Evolutionary conservation across 2,113 vertebrate species (phyloP).

Genomic region (Cottus gobio): DNA sequence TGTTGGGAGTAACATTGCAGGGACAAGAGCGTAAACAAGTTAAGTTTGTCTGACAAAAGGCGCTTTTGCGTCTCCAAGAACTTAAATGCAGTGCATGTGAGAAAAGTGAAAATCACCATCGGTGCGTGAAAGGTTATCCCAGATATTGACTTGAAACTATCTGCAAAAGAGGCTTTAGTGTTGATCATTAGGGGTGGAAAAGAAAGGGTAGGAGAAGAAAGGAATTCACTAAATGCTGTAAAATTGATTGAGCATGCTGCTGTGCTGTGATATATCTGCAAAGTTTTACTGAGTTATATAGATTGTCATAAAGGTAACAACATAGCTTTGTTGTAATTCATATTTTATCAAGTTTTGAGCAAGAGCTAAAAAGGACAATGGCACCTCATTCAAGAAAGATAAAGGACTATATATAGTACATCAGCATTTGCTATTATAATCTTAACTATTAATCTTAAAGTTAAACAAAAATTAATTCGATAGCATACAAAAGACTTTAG

Average conservation of each 20-base stretch:
- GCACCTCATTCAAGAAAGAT: background rate
- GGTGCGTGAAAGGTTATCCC: background rate
- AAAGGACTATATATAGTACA: background rate
- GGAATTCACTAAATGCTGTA: slow-evolving; percentile 30
- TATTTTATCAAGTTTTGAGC: slow-evolving; percentile 6
- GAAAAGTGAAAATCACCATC: background rate
- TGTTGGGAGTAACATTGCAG: background rate
- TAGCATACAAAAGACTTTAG: background rate
- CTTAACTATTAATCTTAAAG: background rate
- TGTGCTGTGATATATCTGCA: slow-evolving; percentile 20
- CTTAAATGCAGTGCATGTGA: background rate
- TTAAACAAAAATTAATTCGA: background rate
- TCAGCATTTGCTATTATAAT: background rate
- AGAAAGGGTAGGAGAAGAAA: slow-evolving; percentile 6
- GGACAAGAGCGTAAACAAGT: background rate
- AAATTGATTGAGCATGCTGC: slow-evolving; percentile 37
- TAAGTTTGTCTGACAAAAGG: background rate
- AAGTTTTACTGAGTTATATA: slow-evolving; percentile 8
- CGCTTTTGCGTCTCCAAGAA: background rate
- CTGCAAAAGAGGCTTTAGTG: slow-evolving; percentile 1
- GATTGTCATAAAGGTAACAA: slow-evolving; percentile 26
- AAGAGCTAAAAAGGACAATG: background rate
- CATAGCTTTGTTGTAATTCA: background rate
- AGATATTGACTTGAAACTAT: background rate
- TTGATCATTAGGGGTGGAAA: slow-evolving; percentile 55